Conservation (phyloP, 2,797 vertebrate species). For the Mus spretus region DNA sequence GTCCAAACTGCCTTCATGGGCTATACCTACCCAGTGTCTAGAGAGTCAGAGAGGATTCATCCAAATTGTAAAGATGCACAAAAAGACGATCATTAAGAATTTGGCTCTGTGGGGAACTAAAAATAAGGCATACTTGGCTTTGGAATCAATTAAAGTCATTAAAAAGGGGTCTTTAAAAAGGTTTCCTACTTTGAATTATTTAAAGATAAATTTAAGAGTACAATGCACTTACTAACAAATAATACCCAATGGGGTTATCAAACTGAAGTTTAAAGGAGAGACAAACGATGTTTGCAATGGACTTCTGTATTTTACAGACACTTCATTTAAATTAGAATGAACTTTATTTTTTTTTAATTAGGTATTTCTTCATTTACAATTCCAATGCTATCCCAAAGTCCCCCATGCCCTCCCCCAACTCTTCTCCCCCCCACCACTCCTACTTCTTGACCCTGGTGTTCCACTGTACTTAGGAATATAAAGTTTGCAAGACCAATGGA, state of each 20-base stretch:
- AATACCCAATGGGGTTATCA: slow-evolving; percentile 52
- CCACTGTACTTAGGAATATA: no score
- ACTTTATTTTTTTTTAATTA: no score
- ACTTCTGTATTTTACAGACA: slow-evolving; percentile 58
- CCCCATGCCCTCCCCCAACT: no score
- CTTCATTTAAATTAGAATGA: not conserved
- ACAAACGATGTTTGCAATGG: not conserved
- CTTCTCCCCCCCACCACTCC: no score
- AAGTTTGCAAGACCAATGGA: no score
- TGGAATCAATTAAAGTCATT: slow-evolving; percentile 75
- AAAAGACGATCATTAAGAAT: slow-evolving; percentile 72
- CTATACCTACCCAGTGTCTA: not conserved
- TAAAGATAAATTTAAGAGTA: slow-evolving; percentile 76
- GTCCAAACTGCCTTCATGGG: not conserved
- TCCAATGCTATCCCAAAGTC: no score
- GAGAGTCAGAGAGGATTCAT: slow-evolving; percentile 50
- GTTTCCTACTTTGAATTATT: slow-evolving; percentile 71
- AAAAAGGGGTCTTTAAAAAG: slow-evolving; percentile 77
- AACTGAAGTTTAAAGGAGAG: slow-evolving; percentile 49
- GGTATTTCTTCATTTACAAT: no score
- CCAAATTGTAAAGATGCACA: slow-evolving; percentile 65
- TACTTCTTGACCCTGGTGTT: no score
- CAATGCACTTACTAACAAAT: slow-evolving; percentile 63
- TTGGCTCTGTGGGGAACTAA: slow-evolving; percentile 60
- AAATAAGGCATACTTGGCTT: slow-evolving; percentile 79